A percentile compares a stretch with the other conserved stretches of the same genome.
phyloP scores from a whole-genome alignment of 2,888 invertebrate genomes.

The Dysmachus trigonus region DNA sequence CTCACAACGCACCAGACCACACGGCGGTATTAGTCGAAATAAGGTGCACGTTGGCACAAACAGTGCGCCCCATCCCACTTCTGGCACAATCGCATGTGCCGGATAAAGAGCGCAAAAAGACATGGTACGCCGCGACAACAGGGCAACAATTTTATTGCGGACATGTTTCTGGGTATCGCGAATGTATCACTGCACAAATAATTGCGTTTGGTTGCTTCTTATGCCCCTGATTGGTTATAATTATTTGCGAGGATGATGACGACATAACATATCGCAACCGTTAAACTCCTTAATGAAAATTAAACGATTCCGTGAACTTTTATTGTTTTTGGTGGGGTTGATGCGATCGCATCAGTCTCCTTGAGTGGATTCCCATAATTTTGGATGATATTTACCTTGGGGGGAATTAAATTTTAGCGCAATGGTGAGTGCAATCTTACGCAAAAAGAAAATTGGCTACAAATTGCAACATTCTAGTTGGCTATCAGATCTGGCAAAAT shows the following conservation, averaged over 20 bases:
- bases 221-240: slow-evolving; percentile 6
- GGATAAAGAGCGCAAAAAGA: neutral
- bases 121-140: neutral
- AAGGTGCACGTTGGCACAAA: neutral
- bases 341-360: neutral
- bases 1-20: neutral
- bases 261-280: neutral
- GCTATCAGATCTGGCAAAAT: neutral
- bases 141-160: slow-evolving; percentile 25
- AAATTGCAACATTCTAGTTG: neutral
- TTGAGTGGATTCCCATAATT: neutral
- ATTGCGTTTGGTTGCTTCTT: slow-evolving; percentile 1
- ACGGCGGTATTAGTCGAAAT: slow-evolving; percentile 1
- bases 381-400: neutral
- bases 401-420: neutral
- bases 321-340: neutral
- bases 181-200: slow-evolving; percentile 19
- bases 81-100: neutral
- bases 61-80: neutral
- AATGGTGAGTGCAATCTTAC: neutral
- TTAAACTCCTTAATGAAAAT: neutral
- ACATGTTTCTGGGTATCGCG: neutral
- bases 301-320: neutral
- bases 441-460: neutral
- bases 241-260: neutral